Conservation (phyloP, 2,888 invertebrate species). For the Ecdyonurus torrentis region DNA sequence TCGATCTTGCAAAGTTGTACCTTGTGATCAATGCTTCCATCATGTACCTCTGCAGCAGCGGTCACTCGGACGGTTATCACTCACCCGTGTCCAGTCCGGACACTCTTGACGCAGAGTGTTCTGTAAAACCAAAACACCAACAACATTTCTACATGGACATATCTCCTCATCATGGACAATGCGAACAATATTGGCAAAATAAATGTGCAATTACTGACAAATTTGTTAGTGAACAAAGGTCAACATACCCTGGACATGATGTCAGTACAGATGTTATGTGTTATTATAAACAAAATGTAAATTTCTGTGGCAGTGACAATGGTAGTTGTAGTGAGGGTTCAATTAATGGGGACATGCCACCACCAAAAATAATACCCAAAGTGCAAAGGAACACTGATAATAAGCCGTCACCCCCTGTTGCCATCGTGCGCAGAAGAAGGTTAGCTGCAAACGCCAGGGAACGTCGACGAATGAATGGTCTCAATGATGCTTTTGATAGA, state of each 20-base stretch:
- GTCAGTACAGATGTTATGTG: neutral
- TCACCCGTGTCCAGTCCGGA: neutral
- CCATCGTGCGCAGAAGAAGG: slow-evolving; percentile 39
- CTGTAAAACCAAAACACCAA: neutral
- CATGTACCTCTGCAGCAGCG: neutral
- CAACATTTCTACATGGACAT: neutral
- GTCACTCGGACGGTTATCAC: neutral
- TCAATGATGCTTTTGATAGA: slow-evolving; percentile 57
- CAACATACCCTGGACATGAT: too few relatives aligned
- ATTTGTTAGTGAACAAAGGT: neutral
- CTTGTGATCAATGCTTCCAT: neutral
- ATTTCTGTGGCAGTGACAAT: neutral
- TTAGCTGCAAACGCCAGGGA: slow-evolving; percentile 60
- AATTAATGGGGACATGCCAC: neutral
- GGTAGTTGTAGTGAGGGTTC: neutral
- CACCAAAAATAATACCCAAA: neutral
- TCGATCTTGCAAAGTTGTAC: neutral
- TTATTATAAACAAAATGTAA: neutral
- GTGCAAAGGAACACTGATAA: neutral
- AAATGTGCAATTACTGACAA: neutral
- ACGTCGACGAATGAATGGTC: slow-evolving; percentile 54
- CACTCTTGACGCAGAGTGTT: neutral
- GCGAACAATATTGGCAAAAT: neutral
- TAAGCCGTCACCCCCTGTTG: slow-evolving; percentile 30
- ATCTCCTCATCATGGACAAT: neutral